Evolutionary conservation across 2,113 vertebrate species (phyloP), one percentile per base, ranked within the genome.

Genomic region (Capricornis sumatraensis): DNA sequence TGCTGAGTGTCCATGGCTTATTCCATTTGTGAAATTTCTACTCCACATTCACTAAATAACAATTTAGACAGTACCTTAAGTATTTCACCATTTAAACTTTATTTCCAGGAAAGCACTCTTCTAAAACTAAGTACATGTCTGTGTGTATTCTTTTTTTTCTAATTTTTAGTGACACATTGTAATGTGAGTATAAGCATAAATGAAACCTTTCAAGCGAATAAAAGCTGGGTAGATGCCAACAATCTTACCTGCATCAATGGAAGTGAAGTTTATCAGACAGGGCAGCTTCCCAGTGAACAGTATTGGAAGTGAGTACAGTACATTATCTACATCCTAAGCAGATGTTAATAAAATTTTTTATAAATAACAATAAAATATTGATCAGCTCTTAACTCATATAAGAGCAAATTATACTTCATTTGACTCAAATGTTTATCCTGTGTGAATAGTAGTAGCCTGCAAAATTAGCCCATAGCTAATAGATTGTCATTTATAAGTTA

Each of bases 291-390:
- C 33, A 99, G 99, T 91, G 99, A 99, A 91, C 99, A 99, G 60
- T 99, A 99, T 97, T 99, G 99, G 99, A 99, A 99, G 99, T 99
- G 99, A 99, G 99, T 99, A 96, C 4, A 16, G 3, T 33, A 17
- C 87, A 91, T 67, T 36, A 87, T 47, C 58, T 81, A 67, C 6
- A 87, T 94, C 85, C 55, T 90, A 83, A 83, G 57, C 64, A 90
- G 5, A 76, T 79, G 15, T 36, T 82, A 88, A 58, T 86, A 47
- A 55, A 86, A 19, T 0, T 50, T 45, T 94, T 94, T 55, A 71
- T 64, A 81, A 94, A 27, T 23, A 83, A 40, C 9, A 93, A 57
- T 36, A 25, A 89, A 91, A 87, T 95, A 71, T 19, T 82, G 21
- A 57, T 81, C 25, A 74, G 11, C 50, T 30, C 5, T 95, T 87